phyloP scores from a whole-genome alignment of 2,888 invertebrate species.

The Vanessa cardui region DNA sequence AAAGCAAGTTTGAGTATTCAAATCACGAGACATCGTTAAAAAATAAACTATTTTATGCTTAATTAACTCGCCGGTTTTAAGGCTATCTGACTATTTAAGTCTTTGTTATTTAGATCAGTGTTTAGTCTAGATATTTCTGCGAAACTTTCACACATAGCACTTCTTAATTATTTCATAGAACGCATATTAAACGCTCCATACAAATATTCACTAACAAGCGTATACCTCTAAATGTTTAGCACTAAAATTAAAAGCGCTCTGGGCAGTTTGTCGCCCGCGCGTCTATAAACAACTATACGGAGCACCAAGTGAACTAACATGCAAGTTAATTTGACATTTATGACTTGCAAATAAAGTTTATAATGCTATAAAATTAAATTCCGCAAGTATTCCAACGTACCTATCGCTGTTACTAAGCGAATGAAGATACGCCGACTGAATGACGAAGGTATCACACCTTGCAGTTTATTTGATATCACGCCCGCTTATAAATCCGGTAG shows the following conservation, averaged over 20 bases:
- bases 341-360: conserved; percentile 8
- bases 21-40: not conserved
- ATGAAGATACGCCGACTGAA: conserved; percentile 44
- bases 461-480: conserved; percentile 10
- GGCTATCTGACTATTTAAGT: too few species aligned
- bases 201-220: conserved; percentile 19
- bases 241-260: conserved; percentile 46
- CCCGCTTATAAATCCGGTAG: conserved; percentile 37
- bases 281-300: conserved; percentile 46
- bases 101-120: conserved; percentile 8
- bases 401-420: conserved; percentile 52
- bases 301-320: not conserved
- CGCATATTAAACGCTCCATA: not conserved
- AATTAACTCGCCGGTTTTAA: too few species aligned
- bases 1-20: not conserved
- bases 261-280: conserved; percentile 52
- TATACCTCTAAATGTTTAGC: conserved; percentile 38
- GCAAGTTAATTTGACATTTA: conserved; percentile 21
- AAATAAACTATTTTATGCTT: not conserved
- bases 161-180: not conserved
- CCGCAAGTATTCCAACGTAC: conserved; percentile 11
- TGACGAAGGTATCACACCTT: conserved; percentile 36
- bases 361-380: conserved; percentile 19
- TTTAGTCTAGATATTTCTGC: too few species aligned
- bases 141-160: too few species aligned